These are phyloP conservation scores for Rhynchophorus ferrugineus DNA, from an alignment of 1,140 invertebrate species.

Conservation along the genomic window DNA sequence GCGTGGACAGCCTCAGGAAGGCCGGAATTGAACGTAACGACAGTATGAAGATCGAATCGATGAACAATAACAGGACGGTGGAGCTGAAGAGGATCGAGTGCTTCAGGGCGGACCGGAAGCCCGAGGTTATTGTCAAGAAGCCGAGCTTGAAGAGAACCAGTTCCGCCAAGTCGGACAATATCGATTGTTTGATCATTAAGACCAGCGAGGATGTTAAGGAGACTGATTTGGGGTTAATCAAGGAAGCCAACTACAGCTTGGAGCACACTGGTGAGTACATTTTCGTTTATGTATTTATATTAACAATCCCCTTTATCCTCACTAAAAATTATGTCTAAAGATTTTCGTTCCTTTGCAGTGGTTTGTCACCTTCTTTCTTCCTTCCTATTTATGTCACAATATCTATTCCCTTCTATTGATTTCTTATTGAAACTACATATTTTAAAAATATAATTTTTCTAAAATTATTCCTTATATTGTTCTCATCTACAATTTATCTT, in stretches of 20 bases:
- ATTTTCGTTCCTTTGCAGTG: no score
- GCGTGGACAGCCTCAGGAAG: neutral
- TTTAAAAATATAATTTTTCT: no score
- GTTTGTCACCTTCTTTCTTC: no score
- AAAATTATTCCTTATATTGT: no score
- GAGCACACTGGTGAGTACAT: neutral
- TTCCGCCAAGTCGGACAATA: no score
- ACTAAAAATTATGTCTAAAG: no score
- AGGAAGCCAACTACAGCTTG: neutral
- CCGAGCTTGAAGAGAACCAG: neutral
- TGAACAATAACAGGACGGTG: neutral
- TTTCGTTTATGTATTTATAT: no score
- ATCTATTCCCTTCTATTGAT: no score
- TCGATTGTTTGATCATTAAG: neutral
- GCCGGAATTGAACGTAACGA: neutral
- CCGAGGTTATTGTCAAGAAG: neutral
- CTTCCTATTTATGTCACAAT: no score
- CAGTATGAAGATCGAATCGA: constrained; percentile 5
- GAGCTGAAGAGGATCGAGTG: constrained; percentile 10
- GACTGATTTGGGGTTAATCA: neutral
- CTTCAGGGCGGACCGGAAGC: constrained; percentile 3
- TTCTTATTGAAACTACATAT: no score
- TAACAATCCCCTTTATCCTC: no score
- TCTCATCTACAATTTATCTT: no score
- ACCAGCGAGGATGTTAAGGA: neutral